These are phyloP conservation scores for Ischnura elegans DNA, from an alignment of 2,888 invertebrate species.

Conservation along the genomic window DNA sequence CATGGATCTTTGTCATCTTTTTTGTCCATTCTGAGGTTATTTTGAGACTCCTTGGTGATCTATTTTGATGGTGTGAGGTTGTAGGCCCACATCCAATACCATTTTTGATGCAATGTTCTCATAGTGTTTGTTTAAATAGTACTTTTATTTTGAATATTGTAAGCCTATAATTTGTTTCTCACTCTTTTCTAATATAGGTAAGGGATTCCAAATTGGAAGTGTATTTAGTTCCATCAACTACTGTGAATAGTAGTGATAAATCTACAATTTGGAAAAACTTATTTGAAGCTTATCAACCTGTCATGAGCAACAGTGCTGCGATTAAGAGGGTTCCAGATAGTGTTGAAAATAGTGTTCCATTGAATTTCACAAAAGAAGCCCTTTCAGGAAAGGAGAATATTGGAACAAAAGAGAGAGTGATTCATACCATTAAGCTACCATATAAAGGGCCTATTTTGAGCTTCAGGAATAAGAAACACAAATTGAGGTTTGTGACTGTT, in stretches of 20 bases:
- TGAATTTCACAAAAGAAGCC: neutral
- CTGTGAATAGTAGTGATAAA: slow-evolving; percentile 16
- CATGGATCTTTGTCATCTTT: too few species aligned
- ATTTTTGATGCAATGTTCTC: too few species aligned
- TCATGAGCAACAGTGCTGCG: neutral
- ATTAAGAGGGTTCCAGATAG: neutral
- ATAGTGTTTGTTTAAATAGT: too few species aligned
- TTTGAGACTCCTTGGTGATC: too few species aligned
- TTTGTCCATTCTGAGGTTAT: too few species aligned
- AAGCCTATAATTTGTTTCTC: too few species aligned
- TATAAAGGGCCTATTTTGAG: neutral
- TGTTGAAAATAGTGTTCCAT: neutral
- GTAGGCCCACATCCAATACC: too few species aligned
- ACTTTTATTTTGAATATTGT: too few species aligned
- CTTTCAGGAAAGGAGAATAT: neutral
- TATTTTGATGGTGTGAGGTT: too few species aligned
- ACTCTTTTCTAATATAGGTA: neutral
- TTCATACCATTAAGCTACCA: neutral
- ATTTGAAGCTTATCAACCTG: neutral
- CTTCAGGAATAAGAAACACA: neutral
- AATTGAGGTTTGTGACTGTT: neutral
- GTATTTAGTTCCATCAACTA: slow-evolving; percentile 34
- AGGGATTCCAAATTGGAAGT: slow-evolving; percentile 56
- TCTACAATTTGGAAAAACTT: slow-evolving; percentile 40
- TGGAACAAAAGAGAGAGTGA: slow-evolving; percentile 5